phyloP scores from a whole-genome alignment of 2,113 vertebrate species.

The Megaptera novaeangliae region DNA sequence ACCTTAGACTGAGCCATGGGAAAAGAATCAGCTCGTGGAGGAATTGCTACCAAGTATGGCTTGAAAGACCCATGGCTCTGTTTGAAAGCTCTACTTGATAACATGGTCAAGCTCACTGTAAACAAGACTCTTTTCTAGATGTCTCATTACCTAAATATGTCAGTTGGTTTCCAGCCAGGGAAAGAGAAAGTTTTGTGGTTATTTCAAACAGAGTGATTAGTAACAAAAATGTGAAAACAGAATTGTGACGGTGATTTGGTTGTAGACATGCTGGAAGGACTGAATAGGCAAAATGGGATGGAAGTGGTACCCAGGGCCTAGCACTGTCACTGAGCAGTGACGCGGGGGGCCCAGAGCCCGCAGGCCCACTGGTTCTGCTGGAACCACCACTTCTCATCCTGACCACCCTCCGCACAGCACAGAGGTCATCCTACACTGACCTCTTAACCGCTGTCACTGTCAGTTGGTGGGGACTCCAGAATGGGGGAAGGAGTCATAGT shows the following conservation, averaged over 20 bases:
- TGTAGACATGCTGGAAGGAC: neutral
- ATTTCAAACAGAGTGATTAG: neutral
- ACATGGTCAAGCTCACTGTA: neutral
- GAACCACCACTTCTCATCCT: fast-evolving
- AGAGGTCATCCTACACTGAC: neutral
- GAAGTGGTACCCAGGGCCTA: too few relatives aligned
- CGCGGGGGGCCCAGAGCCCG: neutral
- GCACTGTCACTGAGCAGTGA: neutral
- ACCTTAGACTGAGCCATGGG: neutral
- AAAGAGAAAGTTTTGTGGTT: neutral
- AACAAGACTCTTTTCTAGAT: neutral
- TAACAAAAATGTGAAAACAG: neutral
- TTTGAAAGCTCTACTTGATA: neutral
- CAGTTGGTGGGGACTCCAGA: neutral
- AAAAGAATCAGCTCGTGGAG: neutral
- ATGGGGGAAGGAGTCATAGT: neutral
- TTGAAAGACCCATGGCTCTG: neutral
- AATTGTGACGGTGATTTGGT: neutral
- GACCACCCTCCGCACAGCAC: fast-evolving
- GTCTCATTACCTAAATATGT: neutral
- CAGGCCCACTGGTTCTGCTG: neutral
- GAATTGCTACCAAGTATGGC: neutral
- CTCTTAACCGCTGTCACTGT: neutral
- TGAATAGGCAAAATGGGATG: neutral
- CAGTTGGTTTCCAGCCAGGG: neutral